Base-by-base conservation (phyloP, 2,113 vertebrate species). In the Odontesthes bonariensis region DNA sequence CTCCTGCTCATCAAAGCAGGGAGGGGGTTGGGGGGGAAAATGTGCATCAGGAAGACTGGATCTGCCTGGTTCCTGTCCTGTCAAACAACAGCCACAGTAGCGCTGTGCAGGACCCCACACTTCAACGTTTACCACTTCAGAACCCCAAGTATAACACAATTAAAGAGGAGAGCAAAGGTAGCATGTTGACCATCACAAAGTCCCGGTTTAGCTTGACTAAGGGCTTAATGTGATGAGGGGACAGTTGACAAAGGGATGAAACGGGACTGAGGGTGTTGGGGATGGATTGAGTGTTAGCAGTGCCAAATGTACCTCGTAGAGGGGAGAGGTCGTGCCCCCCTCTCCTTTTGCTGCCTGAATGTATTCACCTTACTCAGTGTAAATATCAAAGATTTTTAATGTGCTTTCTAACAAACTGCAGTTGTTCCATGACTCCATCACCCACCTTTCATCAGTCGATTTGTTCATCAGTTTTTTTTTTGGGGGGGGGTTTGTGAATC, bases 271-370 rank as follows among this genome's bases (percentile, higher is more conserved):
- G 4, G 69, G 60, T 20, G 5, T 56, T 31, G 68, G 76, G 70
- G 74, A 63, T 22, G 70, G 79, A 58, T 56, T 22, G 55, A 74
- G 76, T 74, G 65, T 85, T 80, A 89, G 85, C 81, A 80, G 92
- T 95, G 93, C 94, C 93, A 94, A 94, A 92, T 54, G 90, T 94
- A 94, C 93, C 94, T 94, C 92, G 83, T 69, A 46, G 23, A 68
- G 68, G 67, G 71, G 76, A 82, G 70, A 69, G 65, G 65, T 46
- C 14, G 0, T n/a, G 49, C 80, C 77, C 84, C 80, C 79, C 85
- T 82, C 71, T 77, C 70, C 73, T 73, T 76, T 85, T 87, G 86
- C 85, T 87, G 88, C 85, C 91, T 94, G 93, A 95, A 95, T 95
- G 94, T 95, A 94, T 93, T 93, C 86, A 87, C 79, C 58, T 81